A percentile compares a stretch with the other conserved stretches of the same genome.
phyloP scores from a whole-genome alignment of 2,797 vertebrate species.

The Sphaeramia orbicularis region DNA sequence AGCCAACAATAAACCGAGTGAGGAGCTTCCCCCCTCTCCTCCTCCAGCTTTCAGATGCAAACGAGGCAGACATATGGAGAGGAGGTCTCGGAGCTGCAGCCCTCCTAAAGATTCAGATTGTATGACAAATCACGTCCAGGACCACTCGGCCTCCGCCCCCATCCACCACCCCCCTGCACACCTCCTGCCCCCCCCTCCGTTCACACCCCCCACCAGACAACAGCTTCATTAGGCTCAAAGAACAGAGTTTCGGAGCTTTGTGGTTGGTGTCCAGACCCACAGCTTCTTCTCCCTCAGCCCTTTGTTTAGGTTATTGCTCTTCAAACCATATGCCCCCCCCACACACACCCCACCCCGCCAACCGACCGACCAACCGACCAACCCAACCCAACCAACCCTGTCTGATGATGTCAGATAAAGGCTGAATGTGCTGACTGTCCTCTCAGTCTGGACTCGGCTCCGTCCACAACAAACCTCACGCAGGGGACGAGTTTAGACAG shows the following conservation, averaged over 20 bases:
- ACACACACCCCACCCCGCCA: too few relatives aligned
- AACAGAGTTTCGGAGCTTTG: conserved; percentile 86
- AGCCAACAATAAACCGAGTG: too few relatives aligned
- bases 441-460: too few relatives aligned
- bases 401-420: too few relatives aligned
- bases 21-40: conserved; percentile 17
- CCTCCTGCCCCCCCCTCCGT: conserved; percentile 42
- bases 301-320: conserved; percentile 91
- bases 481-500: too few relatives aligned
- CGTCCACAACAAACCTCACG: too few relatives aligned
- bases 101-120: conserved; percentile 94
- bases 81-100: conserved; percentile 84
- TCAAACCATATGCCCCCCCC: conserved; percentile 85
- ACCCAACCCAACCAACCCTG: background rate
- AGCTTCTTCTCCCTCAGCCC: conserved; percentile 83
- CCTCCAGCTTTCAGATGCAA: conserved; percentile 90
- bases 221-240: conserved; percentile 95
- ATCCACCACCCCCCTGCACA: conserved; percentile 39
- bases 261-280: conserved; percentile 88
- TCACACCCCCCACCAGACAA: conserved; percentile 84
- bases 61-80: conserved; percentile 93
- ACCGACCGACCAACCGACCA: too few relatives aligned
- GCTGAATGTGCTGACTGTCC: too few relatives aligned
- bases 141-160: conserved; percentile 68
- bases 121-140: conserved; percentile 94